phyloP scores from a whole-genome alignment of 2,797 vertebrate genomes.

The Acanthurus leucopareius region DNA sequence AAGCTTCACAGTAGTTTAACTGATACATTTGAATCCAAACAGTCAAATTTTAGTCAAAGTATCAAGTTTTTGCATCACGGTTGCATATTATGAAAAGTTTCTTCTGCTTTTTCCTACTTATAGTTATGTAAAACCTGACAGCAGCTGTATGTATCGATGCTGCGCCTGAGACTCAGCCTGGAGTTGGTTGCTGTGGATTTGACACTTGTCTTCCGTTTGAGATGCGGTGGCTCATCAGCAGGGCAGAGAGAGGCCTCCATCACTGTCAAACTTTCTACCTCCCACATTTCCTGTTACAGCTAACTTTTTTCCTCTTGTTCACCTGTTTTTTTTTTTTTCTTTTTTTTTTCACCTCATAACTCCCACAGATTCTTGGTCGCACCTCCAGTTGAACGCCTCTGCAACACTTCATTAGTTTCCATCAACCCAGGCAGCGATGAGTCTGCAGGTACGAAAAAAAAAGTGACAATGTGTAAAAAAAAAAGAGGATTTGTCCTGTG shows the following conservation, averaged over 20 bases:
- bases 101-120: neutral
- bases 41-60: no score
- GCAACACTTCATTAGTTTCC: slow-evolving; percentile 73
- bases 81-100: neutral
- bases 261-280: slow-evolving; percentile 56
- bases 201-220: neutral
- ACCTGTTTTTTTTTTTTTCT: slow-evolving; percentile 1
- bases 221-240: slow-evolving; percentile 20
- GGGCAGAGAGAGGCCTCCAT: slow-evolving; percentile 7
- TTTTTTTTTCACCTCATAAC: slow-evolving; percentile 1
- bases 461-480: slow-evolving; percentile 48
- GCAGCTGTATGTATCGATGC: neutral
- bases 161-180: slow-evolving; percentile 6
- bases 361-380: slow-evolving; percentile 43
- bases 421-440: slow-evolving; percentile 52
- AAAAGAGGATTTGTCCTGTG: slow-evolving; percentile 20
- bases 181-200: neutral
- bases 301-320: slow-evolving; percentile 22
- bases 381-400: slow-evolving; percentile 15
- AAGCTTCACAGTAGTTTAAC: no score
- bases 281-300: slow-evolving; percentile 38
- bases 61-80: no score
- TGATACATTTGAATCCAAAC: no score
- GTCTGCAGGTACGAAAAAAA: slow-evolving; percentile 32
- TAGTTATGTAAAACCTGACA: neutral